phyloP scores from a whole-genome alignment of 1,140 invertebrate species.

The Micrasema longulum region DNA sequence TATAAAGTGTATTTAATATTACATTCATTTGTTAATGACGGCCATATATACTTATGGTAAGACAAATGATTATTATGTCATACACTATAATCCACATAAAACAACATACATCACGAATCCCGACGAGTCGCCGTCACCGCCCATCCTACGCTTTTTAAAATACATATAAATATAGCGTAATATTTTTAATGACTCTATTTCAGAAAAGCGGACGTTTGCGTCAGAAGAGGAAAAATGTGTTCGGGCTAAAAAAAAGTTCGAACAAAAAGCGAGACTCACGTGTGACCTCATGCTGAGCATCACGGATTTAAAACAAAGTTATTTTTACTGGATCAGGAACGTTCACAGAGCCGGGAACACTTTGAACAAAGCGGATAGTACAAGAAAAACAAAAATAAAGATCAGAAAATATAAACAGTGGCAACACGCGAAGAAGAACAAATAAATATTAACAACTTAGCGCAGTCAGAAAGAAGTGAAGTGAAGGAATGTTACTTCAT shows the following conservation, averaged over 20 bases:
- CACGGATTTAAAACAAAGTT: slow-evolving; percentile 42
- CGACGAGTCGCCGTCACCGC: neutral
- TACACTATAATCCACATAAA: neutral
- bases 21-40: no score
- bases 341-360: neutral
- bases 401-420: slow-evolving; percentile 19
- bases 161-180: slow-evolving; percentile 37
- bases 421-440: slow-evolving; percentile 5
- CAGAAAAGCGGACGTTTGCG: slow-evolving; percentile 39
- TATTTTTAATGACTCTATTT: slow-evolving; percentile 41
- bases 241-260: slow-evolving; percentile 15
- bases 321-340: slow-evolving; percentile 26
- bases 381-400: slow-evolving; percentile 14
- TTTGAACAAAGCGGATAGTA: slow-evolving; percentile 7
- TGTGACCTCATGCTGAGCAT: slow-evolving; percentile 47
- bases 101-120: neutral
- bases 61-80: neutral
- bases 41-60: no score
- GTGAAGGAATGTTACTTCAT: neutral
- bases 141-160: slow-evolving; percentile 14
- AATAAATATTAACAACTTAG: neutral
- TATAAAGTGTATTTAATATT: no score
- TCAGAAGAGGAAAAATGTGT: slow-evolving; percentile 41
- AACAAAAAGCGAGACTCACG: slow-evolving; percentile 41
- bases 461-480: neutral